A percentile compares a stretch with the other conserved stretches of the same genome.
Conservation (phyloP, 2,113 vertebrate species). For the Misgurnus mizolepis region DNA sequence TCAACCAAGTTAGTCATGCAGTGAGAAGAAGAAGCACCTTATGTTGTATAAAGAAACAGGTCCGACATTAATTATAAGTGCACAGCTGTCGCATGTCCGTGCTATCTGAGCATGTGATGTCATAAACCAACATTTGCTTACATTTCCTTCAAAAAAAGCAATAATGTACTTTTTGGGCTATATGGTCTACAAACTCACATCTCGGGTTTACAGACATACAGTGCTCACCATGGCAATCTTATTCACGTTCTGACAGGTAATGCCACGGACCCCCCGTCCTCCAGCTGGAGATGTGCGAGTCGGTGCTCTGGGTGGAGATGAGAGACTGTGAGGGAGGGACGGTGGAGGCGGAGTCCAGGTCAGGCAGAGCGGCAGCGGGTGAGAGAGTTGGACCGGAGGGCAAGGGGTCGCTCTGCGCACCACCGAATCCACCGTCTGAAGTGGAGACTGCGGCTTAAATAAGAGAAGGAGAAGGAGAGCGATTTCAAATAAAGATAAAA, state of each 20-base stretch:
- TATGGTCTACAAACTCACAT: too few relatives aligned
- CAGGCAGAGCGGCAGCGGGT: conserved; percentile 62
- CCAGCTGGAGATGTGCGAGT: conserved; percentile 55
- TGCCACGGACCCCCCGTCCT: conserved; percentile 58
- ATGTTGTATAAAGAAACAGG: too few relatives aligned
- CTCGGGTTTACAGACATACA: background rate
- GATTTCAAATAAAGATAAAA: too few relatives aligned
- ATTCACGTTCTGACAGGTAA: conserved; percentile 64
- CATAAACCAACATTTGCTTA: too few relatives aligned
- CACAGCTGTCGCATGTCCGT: too few relatives aligned
- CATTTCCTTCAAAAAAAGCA: too few relatives aligned
- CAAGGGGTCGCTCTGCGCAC: conserved; percentile 70
- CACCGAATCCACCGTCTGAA: conserved; percentile 57
- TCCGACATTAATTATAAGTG: too few relatives aligned
- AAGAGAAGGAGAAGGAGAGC: conserved; percentile 45
- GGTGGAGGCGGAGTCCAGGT: conserved; percentile 55
- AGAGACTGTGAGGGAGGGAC: conserved; percentile 56
- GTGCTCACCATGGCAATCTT: conserved; percentile 73
- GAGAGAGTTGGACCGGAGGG: conserved; percentile 64
- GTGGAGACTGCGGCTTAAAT: conserved; percentile 64
- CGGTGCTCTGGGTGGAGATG: conserved; percentile 55
- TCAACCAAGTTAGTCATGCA: too few relatives aligned
- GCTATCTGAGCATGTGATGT: too few relatives aligned
- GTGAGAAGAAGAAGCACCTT: too few relatives aligned
- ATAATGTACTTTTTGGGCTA: too few relatives aligned